These are phyloP conservation scores for Eulacestoma nigropectus DNA, from an alignment of 2,113 vertebrate genomes.

Conservation along the genomic window DNA sequence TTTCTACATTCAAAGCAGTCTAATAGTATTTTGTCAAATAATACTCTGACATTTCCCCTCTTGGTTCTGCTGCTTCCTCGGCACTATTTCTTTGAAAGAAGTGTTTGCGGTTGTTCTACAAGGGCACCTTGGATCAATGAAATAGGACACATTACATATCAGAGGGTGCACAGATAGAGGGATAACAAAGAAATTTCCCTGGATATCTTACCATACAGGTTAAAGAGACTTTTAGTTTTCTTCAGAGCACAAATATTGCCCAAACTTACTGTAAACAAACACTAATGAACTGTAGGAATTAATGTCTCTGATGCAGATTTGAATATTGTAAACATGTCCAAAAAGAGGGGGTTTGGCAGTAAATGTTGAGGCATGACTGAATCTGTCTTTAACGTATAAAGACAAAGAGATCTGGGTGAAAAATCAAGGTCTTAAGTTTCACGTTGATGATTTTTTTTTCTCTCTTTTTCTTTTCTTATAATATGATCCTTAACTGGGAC, in stretches of 20 bases:
- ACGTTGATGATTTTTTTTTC: background rate
- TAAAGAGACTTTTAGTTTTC: background rate
- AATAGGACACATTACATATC: background rate
- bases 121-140: background rate
- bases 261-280: background rate
- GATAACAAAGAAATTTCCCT: background rate
- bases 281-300: background rate
- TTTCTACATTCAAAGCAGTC: background rate
- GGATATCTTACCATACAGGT: background rate
- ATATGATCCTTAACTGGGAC: background rate
- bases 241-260: background rate
- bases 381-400: background rate
- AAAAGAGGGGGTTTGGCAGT: accelerated
- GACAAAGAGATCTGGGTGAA: background rate
- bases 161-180: background rate
- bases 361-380: background rate
- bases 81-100: background rate
- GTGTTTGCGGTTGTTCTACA: background rate
- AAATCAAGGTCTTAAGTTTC: background rate
- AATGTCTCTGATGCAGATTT: background rate
- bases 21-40: background rate
- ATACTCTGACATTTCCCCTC: background rate
- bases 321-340: background rate
- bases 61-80: background rate
- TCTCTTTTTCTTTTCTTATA: background rate